Evolutionary conservation across 2,888 invertebrate genomes (phyloP).

Genomic region (Drosophila leonis): DNA sequence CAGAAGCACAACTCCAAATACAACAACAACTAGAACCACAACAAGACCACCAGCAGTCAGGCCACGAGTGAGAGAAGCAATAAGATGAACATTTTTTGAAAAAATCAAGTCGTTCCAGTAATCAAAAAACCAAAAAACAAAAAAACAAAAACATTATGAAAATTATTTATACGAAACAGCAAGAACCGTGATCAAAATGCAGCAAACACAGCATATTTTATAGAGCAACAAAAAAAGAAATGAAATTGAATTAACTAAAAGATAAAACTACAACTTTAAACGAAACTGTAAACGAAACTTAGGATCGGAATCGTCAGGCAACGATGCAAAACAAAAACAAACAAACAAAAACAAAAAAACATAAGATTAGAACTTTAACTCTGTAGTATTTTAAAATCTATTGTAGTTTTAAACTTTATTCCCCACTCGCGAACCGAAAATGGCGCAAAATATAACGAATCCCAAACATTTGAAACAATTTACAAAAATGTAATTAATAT

Average conservation of each 20-base stretch:
- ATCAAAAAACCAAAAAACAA: constrained; percentile 54
- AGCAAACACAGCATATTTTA: constrained; percentile 69
- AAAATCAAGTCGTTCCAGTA: constrained; percentile 80
- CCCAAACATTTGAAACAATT: constrained; percentile 42
- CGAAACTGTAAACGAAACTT: constrained; percentile 58
- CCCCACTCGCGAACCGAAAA: constrained; percentile 46
- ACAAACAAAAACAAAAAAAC: constrained; percentile 22
- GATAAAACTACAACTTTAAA: constrained; percentile 25
- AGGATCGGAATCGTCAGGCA: constrained; percentile 70
- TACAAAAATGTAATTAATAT: constrained; percentile 33
- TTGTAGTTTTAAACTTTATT: constrained; percentile 61
- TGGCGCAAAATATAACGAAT: constrained; percentile 62
- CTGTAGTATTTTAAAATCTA: constrained; percentile 71
- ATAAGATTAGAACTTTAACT: constrained; percentile 54
- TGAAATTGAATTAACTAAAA: constrained; percentile 43
- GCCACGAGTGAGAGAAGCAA: constrained; percentile 63
- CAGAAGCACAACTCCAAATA: constrained; percentile 16
- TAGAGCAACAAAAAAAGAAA: constrained; percentile 61
- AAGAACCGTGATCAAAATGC: constrained; percentile 79
- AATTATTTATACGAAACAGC: constrained; percentile 64
- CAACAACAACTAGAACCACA: constrained; percentile 34
- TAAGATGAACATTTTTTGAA: constrained; percentile 50
- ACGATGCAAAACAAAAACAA: constrained; percentile 65
- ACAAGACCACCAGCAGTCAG: constrained; percentile 49
- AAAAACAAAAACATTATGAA: constrained; percentile 16